Percentiles rank a stretch among this genome's conserved stretches.
Conservation (phyloP, 2,113 vertebrate species). For the Oreochromis niloticus region DNA sequence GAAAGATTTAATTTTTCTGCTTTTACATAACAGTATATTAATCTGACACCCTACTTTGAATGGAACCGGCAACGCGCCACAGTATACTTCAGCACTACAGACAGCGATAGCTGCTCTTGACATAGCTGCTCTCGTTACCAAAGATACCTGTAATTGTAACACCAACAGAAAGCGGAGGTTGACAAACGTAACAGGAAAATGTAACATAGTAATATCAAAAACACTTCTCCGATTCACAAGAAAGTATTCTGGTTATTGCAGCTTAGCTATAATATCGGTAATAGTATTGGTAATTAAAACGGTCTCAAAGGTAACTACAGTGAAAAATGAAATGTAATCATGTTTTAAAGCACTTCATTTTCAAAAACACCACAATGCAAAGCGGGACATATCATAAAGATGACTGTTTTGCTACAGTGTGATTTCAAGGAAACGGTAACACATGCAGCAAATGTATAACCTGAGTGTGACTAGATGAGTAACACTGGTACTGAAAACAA, state of each 20-base stretch:
- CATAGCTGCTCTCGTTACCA: not conserved
- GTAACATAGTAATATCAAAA: rapidly evolving
- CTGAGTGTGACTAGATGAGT: too few species aligned
- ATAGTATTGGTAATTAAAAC: not conserved
- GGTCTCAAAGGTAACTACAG: not conserved
- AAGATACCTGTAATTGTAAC: not conserved
- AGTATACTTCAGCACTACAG: not conserved
- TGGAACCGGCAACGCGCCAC: not conserved
- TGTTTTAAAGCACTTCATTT: not conserved
- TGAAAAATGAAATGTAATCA: not conserved
- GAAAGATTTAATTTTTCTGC: not conserved
- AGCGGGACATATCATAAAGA: not conserved
- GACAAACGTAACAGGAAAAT: not conserved
- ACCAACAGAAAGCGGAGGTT: not conserved
- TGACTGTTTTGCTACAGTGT: not conserved
- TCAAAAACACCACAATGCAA: not conserved
- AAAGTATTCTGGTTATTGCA: not conserved
- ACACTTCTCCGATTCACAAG: not conserved
- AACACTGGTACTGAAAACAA: not conserved
- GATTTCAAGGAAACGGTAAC: not conserved
- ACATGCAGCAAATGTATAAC: not conserved
- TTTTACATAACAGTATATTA: not conserved
- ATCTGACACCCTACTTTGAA: not conserved
- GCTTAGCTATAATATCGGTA: not conserved
- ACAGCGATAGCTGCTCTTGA: not conserved